Base-by-base conservation (phyloP, 1,140 invertebrate genomes). In the Papilio glaucus region DNA sequence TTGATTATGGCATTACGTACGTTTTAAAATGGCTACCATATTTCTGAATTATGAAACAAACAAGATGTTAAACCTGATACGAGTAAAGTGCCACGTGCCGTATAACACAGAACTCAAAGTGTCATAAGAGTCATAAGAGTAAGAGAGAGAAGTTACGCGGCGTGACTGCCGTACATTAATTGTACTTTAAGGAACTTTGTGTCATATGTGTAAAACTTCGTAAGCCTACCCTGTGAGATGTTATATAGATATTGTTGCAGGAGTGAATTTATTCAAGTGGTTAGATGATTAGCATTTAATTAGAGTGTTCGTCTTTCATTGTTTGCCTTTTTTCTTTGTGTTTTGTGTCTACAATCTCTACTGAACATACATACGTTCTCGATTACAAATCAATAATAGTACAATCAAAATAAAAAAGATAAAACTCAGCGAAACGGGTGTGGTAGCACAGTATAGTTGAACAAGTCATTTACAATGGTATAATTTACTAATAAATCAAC, bases 101-200 rank as follows among this genome's bases (percentile, higher is more conserved):
- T 53, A 53, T 24, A 53, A 53, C 9, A 53, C 21, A 53, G 18
- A 53, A 53, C 49, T 53, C 49, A 53, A 53, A 53, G 49, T 53
- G 18, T 53, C 24, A 53, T 53, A 53, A 53, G 49, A 53, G 21
- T n/a, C n/a, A n/a, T n/a, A n/a, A n/a, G n/a, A n/a, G n/a, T n/a
- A n/a, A n/a, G n/a, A n/a, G n/a, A n/a, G n/a, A n/a, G n/a, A n/a
- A n/a, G n/a, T 53, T 53, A 53, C 18, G 18, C 24, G 49, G 21
- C 49, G 49, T 53, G 49, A 53, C 49, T 53, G 49, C 4, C 49
- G 18, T 3, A 53, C 49, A 53, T 53, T 53, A 53, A 53, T 53
- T 53, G 49, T 53, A 53, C 49, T 53, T 53, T 53, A 24, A 24
- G 49, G 9, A 8, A 53, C 8, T 53, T 53, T 53, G 18, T 53